Percentiles rank a stretch among this genome's conserved stretches.
Conservation (phyloP, 2,113 vertebrate species). For the Protobothrops flavoviridis region DNA sequence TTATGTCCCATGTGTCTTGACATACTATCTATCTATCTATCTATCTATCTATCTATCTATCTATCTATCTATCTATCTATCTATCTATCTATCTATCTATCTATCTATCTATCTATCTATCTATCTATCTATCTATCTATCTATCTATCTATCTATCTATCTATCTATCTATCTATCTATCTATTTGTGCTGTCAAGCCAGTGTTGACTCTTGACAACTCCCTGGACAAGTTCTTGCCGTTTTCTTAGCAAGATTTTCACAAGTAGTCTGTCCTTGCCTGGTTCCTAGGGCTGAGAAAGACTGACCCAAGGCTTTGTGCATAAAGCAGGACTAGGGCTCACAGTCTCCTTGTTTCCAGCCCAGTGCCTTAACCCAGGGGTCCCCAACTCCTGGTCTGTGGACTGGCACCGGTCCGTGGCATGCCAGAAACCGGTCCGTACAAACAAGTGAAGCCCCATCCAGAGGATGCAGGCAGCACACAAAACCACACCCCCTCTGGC, state of each 20-base stretch:
- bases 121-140: no score
- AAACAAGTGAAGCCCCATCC: no score
- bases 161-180: no score
- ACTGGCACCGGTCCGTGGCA: no score
- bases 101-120: no score
- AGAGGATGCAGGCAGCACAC: fast-evolving
- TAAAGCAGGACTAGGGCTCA: neutral
- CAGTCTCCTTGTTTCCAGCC: neutral
- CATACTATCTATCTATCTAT: neutral
- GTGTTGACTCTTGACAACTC: neutral
- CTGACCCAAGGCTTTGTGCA: neutral
- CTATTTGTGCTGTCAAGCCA: neutral
- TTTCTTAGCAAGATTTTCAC: neutral
- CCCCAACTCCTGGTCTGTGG: no score
- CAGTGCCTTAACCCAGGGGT: neutral
- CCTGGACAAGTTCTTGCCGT: neutral
- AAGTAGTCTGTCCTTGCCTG: neutral
- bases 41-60: no score
- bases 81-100: no score
- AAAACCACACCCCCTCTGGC: no score
- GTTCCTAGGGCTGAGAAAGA: neutral
- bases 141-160: no score
- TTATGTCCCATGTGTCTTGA: neutral
- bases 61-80: no score
- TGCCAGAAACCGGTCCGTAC: no score